Evolutionary conservation across 2,113 vertebrate genomes (phyloP).

Genomic region (Oncorhynchus clarkii): DNA sequence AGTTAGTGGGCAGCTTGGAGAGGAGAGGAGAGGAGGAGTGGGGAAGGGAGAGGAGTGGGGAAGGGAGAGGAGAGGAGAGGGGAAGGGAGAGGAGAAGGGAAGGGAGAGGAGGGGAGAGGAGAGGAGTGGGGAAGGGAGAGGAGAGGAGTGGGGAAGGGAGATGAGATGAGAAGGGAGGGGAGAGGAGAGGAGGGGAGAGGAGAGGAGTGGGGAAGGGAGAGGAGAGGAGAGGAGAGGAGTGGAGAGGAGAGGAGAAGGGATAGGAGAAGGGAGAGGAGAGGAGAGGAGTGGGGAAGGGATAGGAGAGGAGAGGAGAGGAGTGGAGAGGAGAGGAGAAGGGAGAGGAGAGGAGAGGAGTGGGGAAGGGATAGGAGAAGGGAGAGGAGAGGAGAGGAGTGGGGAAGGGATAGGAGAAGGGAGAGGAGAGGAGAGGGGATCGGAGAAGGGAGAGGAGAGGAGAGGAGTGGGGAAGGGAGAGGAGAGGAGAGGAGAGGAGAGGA

Average conservation of each 20-base stretch:
- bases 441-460: accelerated
- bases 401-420: accelerated
- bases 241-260: accelerated
- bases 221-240: no score
- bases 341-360: accelerated
- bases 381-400: no score
- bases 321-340: accelerated
- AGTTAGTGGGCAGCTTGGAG: not conserved
- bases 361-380: no score
- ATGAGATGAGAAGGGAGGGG: accelerated
- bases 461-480: accelerated
- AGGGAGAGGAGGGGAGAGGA: slow-evolving; percentile 1
- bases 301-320: no score
- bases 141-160: no score
- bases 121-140: not conserved
- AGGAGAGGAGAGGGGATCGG: accelerated
- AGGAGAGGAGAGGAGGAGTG: no score
- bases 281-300: accelerated
- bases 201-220: accelerated
- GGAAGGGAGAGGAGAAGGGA: no score
- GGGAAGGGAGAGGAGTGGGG: no score
- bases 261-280: no score
- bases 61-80: no score
- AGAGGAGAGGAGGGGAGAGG: no score
- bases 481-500: no score